Evolutionary conservation across 2,797 vertebrate species (phyloP).

Genomic region (Acanthurus leucopareius): DNA sequence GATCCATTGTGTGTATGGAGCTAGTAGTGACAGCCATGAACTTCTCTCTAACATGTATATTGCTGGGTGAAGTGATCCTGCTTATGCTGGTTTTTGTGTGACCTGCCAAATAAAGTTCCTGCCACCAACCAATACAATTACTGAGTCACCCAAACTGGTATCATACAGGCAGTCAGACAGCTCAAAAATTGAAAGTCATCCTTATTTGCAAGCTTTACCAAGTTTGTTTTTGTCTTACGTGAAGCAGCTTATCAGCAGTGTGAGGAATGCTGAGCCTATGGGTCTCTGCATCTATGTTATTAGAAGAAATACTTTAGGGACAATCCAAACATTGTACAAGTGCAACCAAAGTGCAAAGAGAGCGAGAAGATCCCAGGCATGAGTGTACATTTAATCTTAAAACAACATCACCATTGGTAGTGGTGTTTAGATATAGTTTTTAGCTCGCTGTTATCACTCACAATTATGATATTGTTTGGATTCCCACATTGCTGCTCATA

Average conservation of each 20-base stretch:
- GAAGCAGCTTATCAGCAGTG: constrained; percentile 63
- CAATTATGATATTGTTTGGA: constrained; percentile 69
- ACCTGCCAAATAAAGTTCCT: constrained; percentile 22
- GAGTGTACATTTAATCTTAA: constrained; percentile 66
- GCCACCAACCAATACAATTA: not conserved
- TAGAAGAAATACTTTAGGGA: constrained; percentile 62
- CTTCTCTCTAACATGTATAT: constrained; percentile 10
- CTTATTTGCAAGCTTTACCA: constrained; percentile 5
- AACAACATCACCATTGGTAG: constrained; percentile 59
- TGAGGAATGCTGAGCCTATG: constrained; percentile 55
- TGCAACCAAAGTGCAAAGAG: constrained; percentile 56
- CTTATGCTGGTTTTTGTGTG: constrained; percentile 17
- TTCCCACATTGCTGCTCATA: constrained; percentile 67
- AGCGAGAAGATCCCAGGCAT: constrained; percentile 51
- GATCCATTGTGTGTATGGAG: constrained; percentile 10
- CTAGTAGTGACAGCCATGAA: constrained; percentile 21
- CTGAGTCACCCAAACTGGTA: not conserved
- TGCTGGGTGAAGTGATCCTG: constrained; percentile 3
- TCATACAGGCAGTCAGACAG: not conserved
- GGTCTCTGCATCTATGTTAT: constrained; percentile 65
- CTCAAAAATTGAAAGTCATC: not conserved
- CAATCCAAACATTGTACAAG: constrained; percentile 69
- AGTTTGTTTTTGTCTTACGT: constrained; percentile 65
- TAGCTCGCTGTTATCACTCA: constrained; percentile 63
- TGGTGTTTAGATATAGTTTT: constrained; percentile 54